Conservation (phyloP, 2,113 vertebrate species). For the Paedocypris sp. region DNA sequence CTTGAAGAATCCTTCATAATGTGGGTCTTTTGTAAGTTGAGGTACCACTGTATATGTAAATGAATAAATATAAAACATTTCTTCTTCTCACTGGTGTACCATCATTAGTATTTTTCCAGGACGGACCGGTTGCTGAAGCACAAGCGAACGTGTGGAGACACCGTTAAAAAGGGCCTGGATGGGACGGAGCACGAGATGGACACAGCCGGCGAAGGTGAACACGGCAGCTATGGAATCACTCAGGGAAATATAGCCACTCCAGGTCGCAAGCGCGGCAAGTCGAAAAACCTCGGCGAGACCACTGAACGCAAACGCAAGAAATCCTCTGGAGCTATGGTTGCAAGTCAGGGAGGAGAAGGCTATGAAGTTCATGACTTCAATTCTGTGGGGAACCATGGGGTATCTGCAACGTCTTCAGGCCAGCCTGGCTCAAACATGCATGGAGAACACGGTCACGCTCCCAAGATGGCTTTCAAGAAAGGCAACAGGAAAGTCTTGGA, state of each 20-base stretch:
- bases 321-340: constrained; percentile 48
- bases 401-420: constrained; percentile 59
- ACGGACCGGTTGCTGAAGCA: constrained; percentile 97
- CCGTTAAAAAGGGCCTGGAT: constrained; percentile 79
- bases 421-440: constrained; percentile 74
- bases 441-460: constrained; percentile 71
- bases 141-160: constrained; percentile 94
- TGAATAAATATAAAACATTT: too few species aligned
- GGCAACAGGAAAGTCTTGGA: constrained; percentile 72
- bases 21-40: too few species aligned
- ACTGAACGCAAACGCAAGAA: constrained; percentile 81
- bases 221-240: constrained; percentile 72
- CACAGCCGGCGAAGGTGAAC: constrained; percentile 57
- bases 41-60: too few species aligned
- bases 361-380: constrained; percentile 77
- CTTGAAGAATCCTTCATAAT: too few species aligned
- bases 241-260: constrained; percentile 84
- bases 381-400: constrained; percentile 69
- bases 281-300: constrained; percentile 71
- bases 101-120: constrained; percentile 86
- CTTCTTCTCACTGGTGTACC: not conserved
- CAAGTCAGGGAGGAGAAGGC: constrained; percentile 51
- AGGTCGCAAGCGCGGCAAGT: constrained; percentile 79
- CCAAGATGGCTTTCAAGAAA: constrained; percentile 91
- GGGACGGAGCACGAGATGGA: constrained; percentile 67